Percentiles rank a stretch among this genome's conserved stretches.
phyloP scores from a whole-genome alignment of 2,113 vertebrate genomes.

The Gymnogyps californianus region DNA sequence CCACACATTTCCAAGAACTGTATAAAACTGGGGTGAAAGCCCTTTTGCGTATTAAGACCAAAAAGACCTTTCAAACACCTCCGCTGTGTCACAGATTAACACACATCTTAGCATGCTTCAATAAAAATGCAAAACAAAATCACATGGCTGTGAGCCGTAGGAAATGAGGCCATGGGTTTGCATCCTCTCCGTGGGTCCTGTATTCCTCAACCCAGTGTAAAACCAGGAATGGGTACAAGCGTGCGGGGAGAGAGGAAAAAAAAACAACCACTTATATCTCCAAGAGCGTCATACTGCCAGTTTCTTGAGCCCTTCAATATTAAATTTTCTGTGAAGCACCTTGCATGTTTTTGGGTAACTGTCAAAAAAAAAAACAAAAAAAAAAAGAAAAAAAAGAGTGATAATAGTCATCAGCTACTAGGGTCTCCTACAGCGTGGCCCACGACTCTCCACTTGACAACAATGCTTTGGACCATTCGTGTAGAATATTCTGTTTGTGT shows the following conservation, averaged over 20 bases:
- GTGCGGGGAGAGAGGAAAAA: not conserved
- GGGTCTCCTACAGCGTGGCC: not conserved
- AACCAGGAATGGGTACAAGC: slow-evolving; percentile 1
- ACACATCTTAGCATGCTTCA: slow-evolving; percentile 32
- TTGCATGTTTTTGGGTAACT: not conserved
- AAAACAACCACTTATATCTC: not conserved
- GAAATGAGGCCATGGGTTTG: not conserved
- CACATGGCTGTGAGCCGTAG: slow-evolving; percentile 3
- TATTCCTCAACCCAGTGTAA: not conserved
- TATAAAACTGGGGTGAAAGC: not conserved
- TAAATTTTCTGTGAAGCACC: not conserved
- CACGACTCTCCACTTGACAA: not conserved
- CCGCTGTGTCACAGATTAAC: not conserved
- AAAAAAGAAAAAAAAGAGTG: not conserved
- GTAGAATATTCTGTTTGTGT: not conserved
- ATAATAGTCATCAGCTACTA: not conserved
- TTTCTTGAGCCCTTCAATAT: slow-evolving; percentile 6
- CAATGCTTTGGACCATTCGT: not conserved
- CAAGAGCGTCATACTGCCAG: slow-evolving; percentile 28
- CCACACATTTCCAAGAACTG: slow-evolving; percentile 59
- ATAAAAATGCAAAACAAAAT: not conserved
- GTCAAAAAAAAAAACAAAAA: not conserved
- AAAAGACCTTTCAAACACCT: slow-evolving; percentile 38
- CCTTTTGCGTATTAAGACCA: slow-evolving; percentile 32
- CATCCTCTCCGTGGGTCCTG: not conserved